Conservation (phyloP, 2,797 vertebrate genomes). For the Silurus aristotelis region DNA sequence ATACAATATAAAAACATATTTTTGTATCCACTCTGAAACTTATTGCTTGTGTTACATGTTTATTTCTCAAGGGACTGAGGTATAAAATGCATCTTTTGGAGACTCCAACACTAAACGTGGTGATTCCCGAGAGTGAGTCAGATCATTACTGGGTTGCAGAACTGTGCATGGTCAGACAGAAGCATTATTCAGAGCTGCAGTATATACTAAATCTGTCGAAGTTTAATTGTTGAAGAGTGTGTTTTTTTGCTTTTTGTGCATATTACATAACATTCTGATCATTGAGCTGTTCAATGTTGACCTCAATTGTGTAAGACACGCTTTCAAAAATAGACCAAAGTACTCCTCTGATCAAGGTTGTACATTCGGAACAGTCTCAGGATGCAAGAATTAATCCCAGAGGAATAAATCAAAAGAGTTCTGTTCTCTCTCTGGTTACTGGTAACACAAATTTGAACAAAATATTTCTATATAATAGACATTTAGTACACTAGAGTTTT, state of each 20-base stretch:
- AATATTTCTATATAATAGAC: neutral
- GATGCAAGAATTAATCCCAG: neutral
- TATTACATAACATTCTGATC: conserved; percentile 4
- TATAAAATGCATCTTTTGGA: neutral
- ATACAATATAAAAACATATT: neutral
- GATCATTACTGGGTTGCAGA: neutral
- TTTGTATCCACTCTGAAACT: neutral
- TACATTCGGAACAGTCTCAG: neutral
- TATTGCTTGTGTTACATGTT: neutral
- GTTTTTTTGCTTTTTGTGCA: neutral
- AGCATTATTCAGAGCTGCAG: neutral
- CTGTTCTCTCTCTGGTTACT: neutral
- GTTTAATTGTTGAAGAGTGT: neutral
- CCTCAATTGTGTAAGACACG: conserved; percentile 12
- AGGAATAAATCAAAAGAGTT: neutral
- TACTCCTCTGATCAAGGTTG: conserved; percentile 21
- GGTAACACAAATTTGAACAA: neutral
- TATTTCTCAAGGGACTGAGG: neutral
- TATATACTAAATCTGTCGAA: neutral
- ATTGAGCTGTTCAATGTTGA: conserved; percentile 21
- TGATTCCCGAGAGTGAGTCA: neutral
- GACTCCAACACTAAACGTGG: neutral
- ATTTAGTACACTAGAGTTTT: neutral
- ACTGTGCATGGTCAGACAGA: neutral
- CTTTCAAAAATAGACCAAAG: conserved; percentile 24